Conservation (phyloP, 1,140 invertebrate genomes). For the Cydia strobilella region DNA sequence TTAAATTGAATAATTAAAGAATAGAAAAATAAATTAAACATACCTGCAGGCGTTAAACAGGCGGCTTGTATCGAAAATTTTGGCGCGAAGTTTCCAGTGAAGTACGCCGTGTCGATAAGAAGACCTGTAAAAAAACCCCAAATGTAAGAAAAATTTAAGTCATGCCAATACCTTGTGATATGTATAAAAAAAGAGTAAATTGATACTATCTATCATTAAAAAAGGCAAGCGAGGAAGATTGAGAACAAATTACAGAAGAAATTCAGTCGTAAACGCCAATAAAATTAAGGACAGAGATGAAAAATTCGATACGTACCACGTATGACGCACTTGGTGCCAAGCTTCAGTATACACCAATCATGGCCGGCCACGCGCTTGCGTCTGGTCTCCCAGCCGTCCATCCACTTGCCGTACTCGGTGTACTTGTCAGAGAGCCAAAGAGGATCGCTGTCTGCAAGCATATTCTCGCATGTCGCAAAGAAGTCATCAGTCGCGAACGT, state of each 20-base stretch:
- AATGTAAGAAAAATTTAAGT: not conserved
- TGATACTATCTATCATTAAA: too few species aligned
- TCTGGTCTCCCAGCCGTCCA: constrained; percentile 87
- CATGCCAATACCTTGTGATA: not conserved
- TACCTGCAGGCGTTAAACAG: constrained; percentile 77
- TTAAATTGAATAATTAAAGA: not conserved
- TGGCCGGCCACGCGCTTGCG: constrained; percentile 83
- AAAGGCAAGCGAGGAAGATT: too few species aligned
- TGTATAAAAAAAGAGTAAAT: too few species aligned
- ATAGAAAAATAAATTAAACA: constrained; percentile 27
- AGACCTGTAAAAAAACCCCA: constrained; percentile 65
- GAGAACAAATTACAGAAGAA: too few species aligned
- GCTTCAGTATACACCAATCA: constrained; percentile 84
- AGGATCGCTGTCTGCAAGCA: constrained; percentile 81
- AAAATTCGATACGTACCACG: constrained; percentile 62
- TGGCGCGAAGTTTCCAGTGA: constrained; percentile 85
- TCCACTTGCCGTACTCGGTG: constrained; percentile 86
- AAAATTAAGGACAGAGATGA: too few species aligned
- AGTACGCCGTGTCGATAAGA: constrained; percentile 84
- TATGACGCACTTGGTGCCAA: constrained; percentile 81
- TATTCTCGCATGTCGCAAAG: constrained; percentile 85
- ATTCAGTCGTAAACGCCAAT: too few species aligned
- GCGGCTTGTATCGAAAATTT: constrained; percentile 84
- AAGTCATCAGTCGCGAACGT: constrained; percentile 85
- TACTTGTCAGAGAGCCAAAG: constrained; percentile 82